Base-by-base conservation (phyloP, 2,113 vertebrate genomes). In the Mirza zaza region DNA sequence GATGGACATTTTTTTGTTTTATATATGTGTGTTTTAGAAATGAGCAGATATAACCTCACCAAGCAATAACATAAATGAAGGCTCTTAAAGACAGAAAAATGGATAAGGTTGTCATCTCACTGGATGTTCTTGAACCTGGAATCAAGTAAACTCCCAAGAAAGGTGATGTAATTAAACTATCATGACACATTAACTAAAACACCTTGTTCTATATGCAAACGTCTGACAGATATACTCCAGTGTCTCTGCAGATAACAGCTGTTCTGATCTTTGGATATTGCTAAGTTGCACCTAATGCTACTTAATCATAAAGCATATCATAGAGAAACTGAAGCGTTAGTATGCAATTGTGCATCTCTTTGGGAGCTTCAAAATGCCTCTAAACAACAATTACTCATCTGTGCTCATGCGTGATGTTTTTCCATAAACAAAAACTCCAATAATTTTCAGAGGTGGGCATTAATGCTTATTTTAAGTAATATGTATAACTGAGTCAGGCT, bases 111-210 rank as follows among this genome's bases (percentile, higher is more conserved):
- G 50, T 76, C 87, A 50, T 50, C 65, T 65, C 55, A 18, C 17
- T 27, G 23, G 85, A 95, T 25, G 67, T 32, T 96, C 55, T 59
- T 75, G 42, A 87, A 90, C 32, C 59, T 80, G 81, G 45, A 96
- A 36, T 89, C 55, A 61, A 70, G 61, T 45, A 27, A 90, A 92
- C 25, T 86, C 93, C 88, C 91, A 39, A 68, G 86, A 91, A 97
- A 96, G 77, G 79, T 80, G 86, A 93, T 88, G 75, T 90, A 92
- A 97, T 96, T 97, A 92, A 97, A 95, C 94, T 80, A 80, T 87
- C 91, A 87, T 65, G 95, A 94, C 93, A 96, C 48, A 86, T 94
- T 95, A 92, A 93, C 67, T 57, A 91, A 48, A 97, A 96, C 36
- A 87, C 91, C 82, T 95, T 95, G 90, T 83, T 96, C 94, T 95